phyloP scores from a whole-genome alignment of 1,140 invertebrate species.

The Papilio polytes region DNA sequence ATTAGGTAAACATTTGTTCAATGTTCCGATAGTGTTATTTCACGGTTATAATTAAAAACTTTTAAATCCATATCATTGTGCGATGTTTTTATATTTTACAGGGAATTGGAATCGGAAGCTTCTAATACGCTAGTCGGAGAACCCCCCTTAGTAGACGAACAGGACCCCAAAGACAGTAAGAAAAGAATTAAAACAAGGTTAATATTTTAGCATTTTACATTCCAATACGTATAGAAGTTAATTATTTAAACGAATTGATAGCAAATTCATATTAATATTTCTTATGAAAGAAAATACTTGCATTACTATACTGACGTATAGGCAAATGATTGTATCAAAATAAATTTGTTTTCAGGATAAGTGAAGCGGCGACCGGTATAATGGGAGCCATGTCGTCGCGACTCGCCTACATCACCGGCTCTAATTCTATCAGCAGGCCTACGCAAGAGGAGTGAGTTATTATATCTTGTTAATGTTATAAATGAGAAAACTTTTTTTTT shows the following conservation, averaged over 20 bases:
- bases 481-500: too few species aligned
- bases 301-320: too few species aligned
- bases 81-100: conserved; percentile 41
- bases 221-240: too few species aligned
- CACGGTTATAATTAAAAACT: too few species aligned
- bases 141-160: conserved; percentile 65
- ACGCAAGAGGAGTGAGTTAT: conserved; percentile 74
- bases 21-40: too few species aligned
- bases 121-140: conserved; percentile 75
- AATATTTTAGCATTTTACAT: conserved; percentile 31
- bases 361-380: conserved; percentile 79
- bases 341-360: conserved; percentile 62
- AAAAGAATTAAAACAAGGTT: conserved; percentile 75
- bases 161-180: conserved; percentile 60
- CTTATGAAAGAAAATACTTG: too few species aligned
- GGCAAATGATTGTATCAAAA: conserved; percentile 23
- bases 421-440: conserved; percentile 73
- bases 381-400: conserved; percentile 80
- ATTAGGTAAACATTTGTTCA: too few species aligned
- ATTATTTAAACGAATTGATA: too few species aligned
- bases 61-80: too few species aligned
- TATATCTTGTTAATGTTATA: background rate
- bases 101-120: conserved; percentile 72
- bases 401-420: conserved; percentile 78
- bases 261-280: too few species aligned